Base-by-base conservation (phyloP, 2,888 invertebrate genomes). In the Callimorpha dominula region DNA sequence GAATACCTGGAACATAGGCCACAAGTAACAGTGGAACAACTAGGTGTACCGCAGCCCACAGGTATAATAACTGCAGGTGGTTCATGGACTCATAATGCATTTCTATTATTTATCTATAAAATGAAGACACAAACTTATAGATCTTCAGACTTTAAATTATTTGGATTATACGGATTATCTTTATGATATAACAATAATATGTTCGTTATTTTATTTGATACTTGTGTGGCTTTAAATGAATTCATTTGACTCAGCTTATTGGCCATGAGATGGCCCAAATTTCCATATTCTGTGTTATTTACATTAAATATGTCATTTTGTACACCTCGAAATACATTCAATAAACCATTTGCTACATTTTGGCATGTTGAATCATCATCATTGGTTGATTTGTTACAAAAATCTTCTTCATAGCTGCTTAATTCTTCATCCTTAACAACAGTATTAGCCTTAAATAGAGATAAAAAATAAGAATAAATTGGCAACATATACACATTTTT, bases 161-260 rank as follows among this genome's bases (percentile, higher is more conserved):
- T 95, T 42, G 94, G 94, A 86, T 95, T 95, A 50, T 85, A 78
- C 62, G 93, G 92, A 87, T 90, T 95, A 79, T 91, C 87, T 78
- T 88, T 84, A 84, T 95, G 90, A 88, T 95, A 94, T 4, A 90
- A 71, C 12, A 91, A 79, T 68, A 95, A 87, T 74, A 95, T 88
- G 72, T 92, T 91, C 75, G 90, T 88, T 68, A 95, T 94, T 88
- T 92, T 92, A 57, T 85, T 83, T 4, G 92, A 87, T 12, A 88
- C 73, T 78, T 78, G 84, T 52, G 92, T 90, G 50, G 95, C 95
- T 74, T 94, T 90, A 82, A 86, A 92, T 3, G 94, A 90, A 80
- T 85, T 88, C 85, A 95, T 88, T 77, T 91, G 83, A 66, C 90
- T 89, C 0, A 95, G 81, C 81, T 88, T 92, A 70, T 81, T 88